Evolutionary conservation across 2,888 invertebrate genomes (phyloP).

Genomic region (Athrips mouffetella): DNA sequence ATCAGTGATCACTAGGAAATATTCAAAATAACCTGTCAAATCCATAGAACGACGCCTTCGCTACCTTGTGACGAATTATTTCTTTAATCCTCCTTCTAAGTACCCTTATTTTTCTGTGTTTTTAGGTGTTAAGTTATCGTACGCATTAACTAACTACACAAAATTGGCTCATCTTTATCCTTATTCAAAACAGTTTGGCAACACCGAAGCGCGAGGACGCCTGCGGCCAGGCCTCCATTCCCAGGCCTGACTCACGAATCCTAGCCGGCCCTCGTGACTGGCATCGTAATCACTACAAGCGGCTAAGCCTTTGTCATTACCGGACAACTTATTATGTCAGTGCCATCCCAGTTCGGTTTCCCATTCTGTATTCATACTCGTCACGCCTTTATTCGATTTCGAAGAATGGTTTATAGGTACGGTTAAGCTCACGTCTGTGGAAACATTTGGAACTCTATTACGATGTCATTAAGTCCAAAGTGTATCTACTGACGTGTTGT

Average conservation of each 20-base stretch:
- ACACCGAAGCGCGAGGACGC: constrained; percentile 24
- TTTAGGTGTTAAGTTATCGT: no score
- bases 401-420: background rate
- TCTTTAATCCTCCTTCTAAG: no score
- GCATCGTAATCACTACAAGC: constrained; percentile 38
- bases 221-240: constrained; percentile 30
- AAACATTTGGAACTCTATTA: no score
- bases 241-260: constrained; percentile 37
- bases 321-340: constrained; percentile 17
- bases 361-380: constrained; percentile 2
- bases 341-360: background rate
- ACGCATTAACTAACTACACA: no score
- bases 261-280: constrained; percentile 41
- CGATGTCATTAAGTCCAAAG: no score
- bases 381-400: background rate
- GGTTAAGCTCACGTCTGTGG: background rate
- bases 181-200: background rate
- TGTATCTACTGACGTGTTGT: no score
- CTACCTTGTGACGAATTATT: no score
- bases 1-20: no score
- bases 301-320: constrained; percentile 39
- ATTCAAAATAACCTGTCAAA: no score
- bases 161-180: background rate
- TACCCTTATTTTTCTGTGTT: no score
- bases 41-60: no score